Conservation (phyloP, 2,113 vertebrate species). For the Entelurus aequoreus region DNA sequence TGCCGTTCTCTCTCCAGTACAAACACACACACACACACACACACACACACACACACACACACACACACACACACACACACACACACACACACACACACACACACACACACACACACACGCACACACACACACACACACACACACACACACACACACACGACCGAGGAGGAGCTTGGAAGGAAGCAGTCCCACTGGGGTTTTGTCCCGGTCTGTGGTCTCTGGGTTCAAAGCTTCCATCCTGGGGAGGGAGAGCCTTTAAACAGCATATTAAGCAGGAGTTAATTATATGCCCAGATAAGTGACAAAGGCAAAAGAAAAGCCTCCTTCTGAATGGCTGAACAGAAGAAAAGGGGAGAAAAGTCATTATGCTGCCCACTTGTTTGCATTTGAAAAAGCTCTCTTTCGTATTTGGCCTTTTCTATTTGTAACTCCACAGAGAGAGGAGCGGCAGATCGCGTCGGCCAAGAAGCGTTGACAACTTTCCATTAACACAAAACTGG, state of each 20-base stretch:
- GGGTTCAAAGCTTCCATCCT: conserved; percentile 74
- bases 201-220: conserved; percentile 66
- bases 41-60: conserved; percentile 41
- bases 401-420: conserved; percentile 72
- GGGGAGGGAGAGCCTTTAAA: conserved; percentile 73
- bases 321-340: conserved; percentile 70
- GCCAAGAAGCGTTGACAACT: conserved; percentile 27
- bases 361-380: conserved; percentile 75
- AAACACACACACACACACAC: conserved; percentile 31
- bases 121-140: conserved; percentile 38
- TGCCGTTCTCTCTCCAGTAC: conserved; percentile 1
- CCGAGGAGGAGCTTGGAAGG: conserved; percentile 41
- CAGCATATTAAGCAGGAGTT: conserved; percentile 81
- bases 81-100: conserved; percentile 27
- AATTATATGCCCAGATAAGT: conserved; percentile 77
- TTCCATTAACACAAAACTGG: conserved; percentile 18
- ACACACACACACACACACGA: conserved; percentile 40
- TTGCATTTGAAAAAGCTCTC: conserved; percentile 76
- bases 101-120: conserved; percentile 1
- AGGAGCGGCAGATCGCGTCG: conserved; percentile 37
- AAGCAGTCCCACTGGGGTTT: conserved; percentile 71
- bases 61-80: conserved; percentile 32
- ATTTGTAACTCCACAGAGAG: conserved; percentile 65
- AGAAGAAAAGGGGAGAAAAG: conserved; percentile 71
- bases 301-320: conserved; percentile 74